phyloP scores from a whole-genome alignment of 2,888 invertebrate genomes.

The Fragum whitleyi region DNA sequence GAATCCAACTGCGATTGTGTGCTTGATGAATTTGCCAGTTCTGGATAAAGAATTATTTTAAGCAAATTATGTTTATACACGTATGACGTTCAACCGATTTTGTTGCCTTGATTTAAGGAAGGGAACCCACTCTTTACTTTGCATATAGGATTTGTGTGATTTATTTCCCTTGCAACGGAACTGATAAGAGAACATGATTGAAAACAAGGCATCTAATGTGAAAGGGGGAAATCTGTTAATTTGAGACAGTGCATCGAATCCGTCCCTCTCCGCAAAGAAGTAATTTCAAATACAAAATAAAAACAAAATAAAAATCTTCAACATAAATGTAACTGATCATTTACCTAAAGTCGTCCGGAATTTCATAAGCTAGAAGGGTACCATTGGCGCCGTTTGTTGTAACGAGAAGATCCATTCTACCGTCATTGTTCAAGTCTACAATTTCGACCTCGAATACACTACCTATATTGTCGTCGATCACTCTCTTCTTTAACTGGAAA shows the following conservation, averaged over 20 bases:
- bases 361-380: conserved; percentile 73
- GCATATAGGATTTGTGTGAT: too few relatives aligned
- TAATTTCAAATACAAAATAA: too few relatives aligned
- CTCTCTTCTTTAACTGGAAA: conserved; percentile 27
- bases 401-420: conserved; percentile 74
- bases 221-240: too few relatives aligned
- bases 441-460: conserved; percentile 72
- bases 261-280: too few relatives aligned
- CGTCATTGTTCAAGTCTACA: conserved; percentile 77
- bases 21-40: conserved; percentile 66
- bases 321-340: background rate
- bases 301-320: too few relatives aligned
- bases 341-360: conserved; percentile 78
- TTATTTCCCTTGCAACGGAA: too few relatives aligned
- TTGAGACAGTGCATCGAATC: too few relatives aligned
- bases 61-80: background rate
- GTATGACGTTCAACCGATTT: too few relatives aligned
- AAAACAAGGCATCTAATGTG: too few relatives aligned
- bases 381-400: conserved; percentile 75
- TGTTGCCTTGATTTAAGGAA: too few relatives aligned
- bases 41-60: conserved; percentile 51
- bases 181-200: too few relatives aligned
- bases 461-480: conserved; percentile 70
- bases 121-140: too few relatives aligned
- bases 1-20: conserved; percentile 69